phyloP scores from a whole-genome alignment of 37 sponge, comb jelly and placozoan species.

The Amphimedon queenslandica region DNA sequence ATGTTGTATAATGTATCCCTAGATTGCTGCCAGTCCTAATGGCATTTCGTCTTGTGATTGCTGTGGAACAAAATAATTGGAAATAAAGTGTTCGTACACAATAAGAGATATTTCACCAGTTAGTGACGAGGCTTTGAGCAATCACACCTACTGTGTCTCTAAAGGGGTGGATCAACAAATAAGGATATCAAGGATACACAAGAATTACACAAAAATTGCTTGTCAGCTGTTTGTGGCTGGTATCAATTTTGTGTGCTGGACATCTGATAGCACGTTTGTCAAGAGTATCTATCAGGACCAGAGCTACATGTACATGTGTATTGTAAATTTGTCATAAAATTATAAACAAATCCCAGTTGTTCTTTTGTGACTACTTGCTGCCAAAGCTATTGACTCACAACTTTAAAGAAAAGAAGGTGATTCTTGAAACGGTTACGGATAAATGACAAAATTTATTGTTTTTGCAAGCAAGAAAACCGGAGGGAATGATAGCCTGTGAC shows the following conservation, averaged over 20 bases:
- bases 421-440: too few species aligned
- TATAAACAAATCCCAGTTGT: too few species aligned
- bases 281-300: background rate
- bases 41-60: too few species aligned
- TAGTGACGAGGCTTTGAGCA: background rate
- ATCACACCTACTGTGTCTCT: background rate
- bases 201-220: background rate
- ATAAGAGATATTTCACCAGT: background rate
- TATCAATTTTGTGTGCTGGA: background rate
- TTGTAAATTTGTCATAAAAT: too few species aligned
- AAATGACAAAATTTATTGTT: background rate
- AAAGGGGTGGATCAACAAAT: background rate
- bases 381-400: background rate
- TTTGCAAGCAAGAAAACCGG: background rate
- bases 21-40: background rate
- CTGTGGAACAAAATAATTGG: background rate
- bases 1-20: background rate
- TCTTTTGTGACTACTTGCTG: too few species aligned
- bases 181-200: background rate
- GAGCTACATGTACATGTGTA: too few species aligned
- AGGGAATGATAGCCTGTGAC: slow-evolving; percentile 14
- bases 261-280: background rate
- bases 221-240: background rate
- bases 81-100: background rate
- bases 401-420: background rate